Evolutionary conservation across 2,113 vertebrate genomes (phyloP), one percentile per base, ranked within the genome.

Genomic region (Thymallus thymallus): DNA sequence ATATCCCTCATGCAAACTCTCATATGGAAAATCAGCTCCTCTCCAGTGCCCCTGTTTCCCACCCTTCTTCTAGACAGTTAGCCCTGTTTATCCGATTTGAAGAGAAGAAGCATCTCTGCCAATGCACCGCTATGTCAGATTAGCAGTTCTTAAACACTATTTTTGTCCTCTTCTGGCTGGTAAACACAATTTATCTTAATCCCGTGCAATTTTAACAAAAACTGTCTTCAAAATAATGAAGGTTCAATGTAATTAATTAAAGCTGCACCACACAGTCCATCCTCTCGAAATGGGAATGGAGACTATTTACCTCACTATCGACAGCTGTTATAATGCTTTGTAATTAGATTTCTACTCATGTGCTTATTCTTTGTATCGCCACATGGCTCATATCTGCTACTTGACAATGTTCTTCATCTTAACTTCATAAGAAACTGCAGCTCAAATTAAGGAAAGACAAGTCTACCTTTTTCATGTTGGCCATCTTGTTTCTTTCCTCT

Each of bases 151-250:
- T 74, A 81, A 81, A 70, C 72, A 60, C 70, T 72, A 61, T 67
- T 73, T 81, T 76, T 65, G 3, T 60, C 77, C 65, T 82, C 46
- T 66, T 58, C 73, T 3, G 45, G 58, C 77, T 77, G 61, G 82
- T 89, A 90, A 90, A 90, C 83, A 90, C 82, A 80, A 87, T 92
- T 90, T 77, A 91, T 91, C 88, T 87, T 82, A 87, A 90, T 90
- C 82, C 80, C 48, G 26, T 74, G 46, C 35, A 71, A 88, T 87
- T 86, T 86, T 73, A 88, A 85, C 82, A 86, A 86, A 87, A 79
- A 83, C 87, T 86, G 82, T 82, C 79, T 82, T 75, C 69, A 87
- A 84, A 82, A 77, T 91, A 91, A 91, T 88, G 84, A 86, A 81
- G 73, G 79, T 80, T 88, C 76, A 67, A 81, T 88, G 81, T 75